phyloP scores from a whole-genome alignment of 1,140 invertebrate species.

The Stenopsyche tienmushanensis region DNA sequence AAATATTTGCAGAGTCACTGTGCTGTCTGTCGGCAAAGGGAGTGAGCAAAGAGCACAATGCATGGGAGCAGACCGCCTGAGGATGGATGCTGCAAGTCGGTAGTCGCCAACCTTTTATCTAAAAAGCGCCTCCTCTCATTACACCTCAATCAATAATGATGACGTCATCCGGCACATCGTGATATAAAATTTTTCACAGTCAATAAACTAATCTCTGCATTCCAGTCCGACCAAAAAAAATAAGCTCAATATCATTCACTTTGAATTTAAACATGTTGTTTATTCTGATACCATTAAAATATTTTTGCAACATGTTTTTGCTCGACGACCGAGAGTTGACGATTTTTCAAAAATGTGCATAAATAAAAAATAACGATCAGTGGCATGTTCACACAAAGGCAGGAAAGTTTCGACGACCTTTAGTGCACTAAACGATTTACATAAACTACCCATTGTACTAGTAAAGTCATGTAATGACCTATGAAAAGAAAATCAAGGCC shows the following conservation, averaged over 20 bases:
- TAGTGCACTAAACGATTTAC: slow-evolving; percentile 32
- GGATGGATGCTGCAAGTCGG: not conserved
- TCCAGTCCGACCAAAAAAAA: too few relatives aligned
- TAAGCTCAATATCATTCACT: too few relatives aligned
- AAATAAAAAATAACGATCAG: slow-evolving; percentile 25
- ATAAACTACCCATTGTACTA: slow-evolving; percentile 35
- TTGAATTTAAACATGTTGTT: not conserved
- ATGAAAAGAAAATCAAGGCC: slow-evolving; percentile 28
- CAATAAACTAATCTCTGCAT: not conserved
- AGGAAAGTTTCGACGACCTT: slow-evolving; percentile 11
- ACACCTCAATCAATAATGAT: too few relatives aligned
- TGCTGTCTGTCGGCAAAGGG: slow-evolving; percentile 21
- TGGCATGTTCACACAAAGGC: slow-evolving; percentile 8
- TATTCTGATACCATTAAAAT: not conserved
- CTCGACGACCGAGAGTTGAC: not conserved
- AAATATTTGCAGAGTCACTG: slow-evolving; percentile 35
- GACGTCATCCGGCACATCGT: too few relatives aligned
- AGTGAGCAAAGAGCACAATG: slow-evolving; percentile 27
- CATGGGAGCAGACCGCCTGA: slow-evolving; percentile 7
- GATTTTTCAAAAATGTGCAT: slow-evolving; percentile 8
- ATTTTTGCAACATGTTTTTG: not conserved
- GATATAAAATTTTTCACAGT: too few relatives aligned
- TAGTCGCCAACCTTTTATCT: slow-evolving; percentile 5
- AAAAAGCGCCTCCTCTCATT: too few relatives aligned
- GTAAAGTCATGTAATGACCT: slow-evolving; percentile 29